phyloP scores from a whole-genome alignment of 2,113 vertebrate species.

The Lampris megalopsis region DNA sequence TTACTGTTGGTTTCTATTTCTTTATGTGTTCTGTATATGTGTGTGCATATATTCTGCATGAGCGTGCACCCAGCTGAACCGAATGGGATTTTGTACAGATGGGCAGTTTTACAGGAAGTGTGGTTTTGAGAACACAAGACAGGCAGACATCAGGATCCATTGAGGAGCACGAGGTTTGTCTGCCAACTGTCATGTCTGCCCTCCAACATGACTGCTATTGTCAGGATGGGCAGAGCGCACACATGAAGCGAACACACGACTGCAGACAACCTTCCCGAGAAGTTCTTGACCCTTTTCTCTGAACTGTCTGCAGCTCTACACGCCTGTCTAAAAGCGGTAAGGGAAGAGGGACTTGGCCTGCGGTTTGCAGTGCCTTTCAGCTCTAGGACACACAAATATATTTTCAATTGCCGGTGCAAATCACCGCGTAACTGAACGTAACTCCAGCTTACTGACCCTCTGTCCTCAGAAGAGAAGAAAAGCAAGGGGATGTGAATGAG shows the following conservation, averaged over 20 bases:
- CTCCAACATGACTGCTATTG: conserved; percentile 21
- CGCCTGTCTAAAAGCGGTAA: not conserved
- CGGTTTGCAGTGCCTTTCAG: not conserved
- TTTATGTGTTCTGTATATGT: not conserved
- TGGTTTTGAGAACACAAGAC: not conserved
- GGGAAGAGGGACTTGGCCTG: not conserved
- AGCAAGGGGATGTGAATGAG: not conserved
- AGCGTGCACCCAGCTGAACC: not conserved
- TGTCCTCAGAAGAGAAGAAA: conserved; percentile 34
- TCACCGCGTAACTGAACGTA: conserved; percentile 30
- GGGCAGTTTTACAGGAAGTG: too few relatives aligned
- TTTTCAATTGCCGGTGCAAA: conserved; percentile 28
- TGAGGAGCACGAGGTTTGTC: conserved; percentile 5
- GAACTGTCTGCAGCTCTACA: not conserved
- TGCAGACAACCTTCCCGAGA: not conserved
- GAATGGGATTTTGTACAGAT: conserved; percentile 19
- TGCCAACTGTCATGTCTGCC: conserved; percentile 18
- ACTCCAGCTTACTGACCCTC: conserved; percentile 26
- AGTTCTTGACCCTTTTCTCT: conserved; percentile 12
- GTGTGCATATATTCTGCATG: not conserved
- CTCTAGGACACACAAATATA: not conserved
- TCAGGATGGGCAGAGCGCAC: conserved; percentile 17
- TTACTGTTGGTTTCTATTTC: not conserved
- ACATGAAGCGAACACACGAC: conserved; percentile 5
- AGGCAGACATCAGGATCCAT: conserved; percentile 43